Conservation (phyloP, 2,113 vertebrate species). For the Dipodomys stephensi region DNA sequence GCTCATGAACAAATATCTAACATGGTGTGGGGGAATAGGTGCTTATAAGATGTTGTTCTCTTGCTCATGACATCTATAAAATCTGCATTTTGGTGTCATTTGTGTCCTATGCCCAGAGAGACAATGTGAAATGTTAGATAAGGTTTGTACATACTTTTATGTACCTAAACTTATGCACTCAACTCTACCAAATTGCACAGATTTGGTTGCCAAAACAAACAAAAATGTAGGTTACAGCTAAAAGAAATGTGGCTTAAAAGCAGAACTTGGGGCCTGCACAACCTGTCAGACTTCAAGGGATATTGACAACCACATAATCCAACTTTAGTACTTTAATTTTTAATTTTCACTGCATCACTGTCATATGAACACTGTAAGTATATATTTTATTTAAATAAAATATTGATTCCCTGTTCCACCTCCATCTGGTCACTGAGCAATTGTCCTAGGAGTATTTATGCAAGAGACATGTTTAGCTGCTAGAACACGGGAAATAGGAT, state of each 20-base stretch:
- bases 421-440: neutral
- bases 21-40: neutral
- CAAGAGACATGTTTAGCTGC: neutral
- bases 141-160: neutral
- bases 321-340: neutral
- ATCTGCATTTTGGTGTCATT: neutral
- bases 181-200: neutral
- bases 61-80: neutral
- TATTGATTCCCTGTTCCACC: neutral
- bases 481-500: neutral
- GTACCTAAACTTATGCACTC: neutral
- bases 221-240: neutral
- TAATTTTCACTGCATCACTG: neutral
- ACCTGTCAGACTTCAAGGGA: neutral
- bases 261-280: neutral
- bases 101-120: neutral
- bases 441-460: neutral
- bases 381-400: neutral
- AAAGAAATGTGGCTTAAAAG: neutral
- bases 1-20: neutral
- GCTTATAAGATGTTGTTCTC: neutral
- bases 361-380: neutral
- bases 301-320: constrained; percentile 13
- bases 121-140: neutral
- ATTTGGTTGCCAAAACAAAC: neutral